These are phyloP conservation scores for Gastrophysa polygoni DNA, from an alignment of 2,888 invertebrate species.

Conservation along the genomic window DNA sequence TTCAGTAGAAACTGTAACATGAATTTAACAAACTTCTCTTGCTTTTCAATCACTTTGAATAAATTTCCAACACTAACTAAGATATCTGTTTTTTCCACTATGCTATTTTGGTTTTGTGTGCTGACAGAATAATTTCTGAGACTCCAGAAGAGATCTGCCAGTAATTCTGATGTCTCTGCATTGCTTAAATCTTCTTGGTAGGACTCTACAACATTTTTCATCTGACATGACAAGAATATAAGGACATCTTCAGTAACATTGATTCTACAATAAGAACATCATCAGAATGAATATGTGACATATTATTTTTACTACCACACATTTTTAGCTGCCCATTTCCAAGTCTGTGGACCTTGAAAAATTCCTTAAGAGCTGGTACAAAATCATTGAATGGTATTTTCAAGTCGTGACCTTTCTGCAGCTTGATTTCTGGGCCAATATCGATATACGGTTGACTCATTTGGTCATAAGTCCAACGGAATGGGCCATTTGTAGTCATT, in stretches of 20 bases:
- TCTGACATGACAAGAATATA: not conserved
- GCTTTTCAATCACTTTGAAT: constrained; percentile 58
- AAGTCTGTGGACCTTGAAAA: constrained; percentile 2
- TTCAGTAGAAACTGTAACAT: constrained; percentile 66
- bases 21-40: constrained; percentile 61
- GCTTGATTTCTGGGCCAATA: not conserved
- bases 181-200: not conserved
- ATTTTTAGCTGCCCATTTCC: constrained; percentile 3
- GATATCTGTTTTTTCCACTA: constrained; percentile 58
- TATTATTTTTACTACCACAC: not conserved
- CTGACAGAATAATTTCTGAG: constrained; percentile 64
- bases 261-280: not conserved
- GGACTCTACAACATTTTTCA: not conserved
- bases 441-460: not conserved
- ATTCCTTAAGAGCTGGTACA: not conserved
- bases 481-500: not conserved
- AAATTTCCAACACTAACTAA: constrained; percentile 61
- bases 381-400: not conserved
- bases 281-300: not conserved
- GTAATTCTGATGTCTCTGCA: constrained; percentile 9
- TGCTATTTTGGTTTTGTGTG: constrained; percentile 62
- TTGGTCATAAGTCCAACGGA: not conserved
- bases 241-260: constrained; percentile 3
- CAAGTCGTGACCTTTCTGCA: not conserved
- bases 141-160: constrained; percentile 59